Base-by-base conservation (phyloP, 1,140 invertebrate species). In the Manduca sexta region DNA sequence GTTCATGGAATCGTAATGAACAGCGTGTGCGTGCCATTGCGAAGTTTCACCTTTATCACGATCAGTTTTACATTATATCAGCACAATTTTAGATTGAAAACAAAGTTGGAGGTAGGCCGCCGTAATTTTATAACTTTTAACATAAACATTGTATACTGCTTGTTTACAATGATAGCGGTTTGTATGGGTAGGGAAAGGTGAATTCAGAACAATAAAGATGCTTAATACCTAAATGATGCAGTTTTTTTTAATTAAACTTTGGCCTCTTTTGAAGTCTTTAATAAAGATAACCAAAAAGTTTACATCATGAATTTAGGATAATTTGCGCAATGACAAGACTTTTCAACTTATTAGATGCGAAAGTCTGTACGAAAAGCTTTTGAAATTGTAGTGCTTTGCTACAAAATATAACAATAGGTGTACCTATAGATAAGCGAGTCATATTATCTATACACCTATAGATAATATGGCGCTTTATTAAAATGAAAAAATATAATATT, bases 31-130 rank as follows among this genome's bases (percentile, higher is more conserved):
- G 42, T 49, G 47, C 18, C 49, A 45, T 46, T 52, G 37, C 49
- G 43, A 53, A 59, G 47, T 52, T 60, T 43, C 49, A 45, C 49
- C 53, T 60, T 64, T 64, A 64, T 64, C 56, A 45, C 56, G 52
- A 49, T 59, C 45, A 34, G 56, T 63, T 63, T 52, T 52, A 37
- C 47, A 52, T 63, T 63, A 59, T 55, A 47, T 46, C 35, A 45
- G 45, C 43, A 39, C 42, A 56, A 44, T 48, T 53, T 53, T 56
- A 56, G 52, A 64, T 64, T 56, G 51, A 45, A 59, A 48, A 53
- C 50, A 50, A 60, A 64, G 41, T 64, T 60, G 33, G 44, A 40
- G 35, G 16, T 44, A 33, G 46, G 39, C 43, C 49, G 45, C 47
- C 46, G 44, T 39, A 43, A 49, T 47, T 52, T 52, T 11, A 18